Evolutionary conservation across 2,797 vertebrate genomes (phyloP), one percentile per base, ranked within the genome.

Genomic region (Lacerta bilineata): DNA sequence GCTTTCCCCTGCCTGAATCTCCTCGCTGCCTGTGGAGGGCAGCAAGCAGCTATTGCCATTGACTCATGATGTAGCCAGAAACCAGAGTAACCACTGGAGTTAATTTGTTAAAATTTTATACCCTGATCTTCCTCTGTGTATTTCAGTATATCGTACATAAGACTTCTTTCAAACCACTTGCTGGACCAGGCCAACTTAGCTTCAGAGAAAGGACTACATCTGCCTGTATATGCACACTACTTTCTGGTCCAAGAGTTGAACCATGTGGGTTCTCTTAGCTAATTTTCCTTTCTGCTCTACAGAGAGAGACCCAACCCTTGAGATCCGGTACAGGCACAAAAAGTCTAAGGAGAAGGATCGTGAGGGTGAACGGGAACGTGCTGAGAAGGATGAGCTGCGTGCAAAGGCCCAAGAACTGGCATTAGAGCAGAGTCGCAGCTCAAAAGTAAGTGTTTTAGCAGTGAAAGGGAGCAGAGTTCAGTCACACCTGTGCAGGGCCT

Each of bases 311-410:
- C 95, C 98, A 0, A 94, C 95, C 23, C 91, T 99, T 95, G 98
- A 98, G 94, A 98, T 99, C 91, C 98, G 98, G 41, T 99, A 98
- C 90, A 97, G 98, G 78, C 97, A 98, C 87, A 99, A 98, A 96
- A 99, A 99, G 91, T 97, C 84, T 71, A 91, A 96, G 8, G 98
- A 98, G 1, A 98, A 97, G 84, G 98, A 98, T 7, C 80, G 94
- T 1, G 98, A 98, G n/a, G 91, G 94, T 23, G 98, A 98, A 27
- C 96, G 97, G 88, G 91, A 93, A 43, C 77, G 94, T 91, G 94
- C 94, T 55, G 96, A 97, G 87, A 96, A 95, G 74, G 96, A 96
- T 68, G 96, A 96, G 88, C 88, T 95, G 91, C 93, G 94, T 84
- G 93, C 91, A 88, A 95, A 95, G 82, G 93, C 92, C 71, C 93